Evolutionary conservation across 2,797 vertebrate species (phyloP).

Genomic region (Tiaroga cobitis): DNA sequence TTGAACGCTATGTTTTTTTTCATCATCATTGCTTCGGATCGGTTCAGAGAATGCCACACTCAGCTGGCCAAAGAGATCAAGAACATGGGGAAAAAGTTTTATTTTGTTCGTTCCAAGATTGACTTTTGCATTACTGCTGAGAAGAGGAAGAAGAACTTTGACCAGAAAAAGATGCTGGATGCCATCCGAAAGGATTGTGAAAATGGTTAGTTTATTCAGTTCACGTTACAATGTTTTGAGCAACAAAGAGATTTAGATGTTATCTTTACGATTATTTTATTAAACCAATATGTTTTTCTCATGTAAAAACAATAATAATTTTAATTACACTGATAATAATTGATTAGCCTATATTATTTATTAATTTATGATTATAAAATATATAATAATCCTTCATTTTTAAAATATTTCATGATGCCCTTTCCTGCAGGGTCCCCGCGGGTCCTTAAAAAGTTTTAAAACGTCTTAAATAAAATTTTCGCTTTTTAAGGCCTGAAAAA

Average conservation of each 20-base stretch:
- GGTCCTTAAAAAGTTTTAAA: too few species aligned
- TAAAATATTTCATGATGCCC: too few species aligned
- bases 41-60: slow-evolving; percentile 70
- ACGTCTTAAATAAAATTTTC: too few species aligned
- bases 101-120: slow-evolving; percentile 77
- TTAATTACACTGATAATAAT: too few species aligned
- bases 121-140: slow-evolving; percentile 68
- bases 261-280: too few species aligned
- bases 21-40: slow-evolving; percentile 66
- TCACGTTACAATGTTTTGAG: neutral
- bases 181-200: slow-evolving; percentile 65
- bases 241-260: neutral
- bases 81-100: slow-evolving; percentile 73
- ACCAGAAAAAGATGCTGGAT: slow-evolving; percentile 53
- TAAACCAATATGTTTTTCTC: too few species aligned
- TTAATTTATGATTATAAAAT: too few species aligned
- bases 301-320: too few species aligned
- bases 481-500: too few species aligned
- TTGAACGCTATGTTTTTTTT: slow-evolving; percentile 78
- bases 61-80: slow-evolving; percentile 70
- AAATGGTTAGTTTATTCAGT: slow-evolving; percentile 36
- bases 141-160: slow-evolving; percentile 66
- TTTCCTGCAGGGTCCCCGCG: too few species aligned
- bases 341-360: too few species aligned
- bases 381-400: too few species aligned